A percentile compares a stretch with the other conserved stretches of the same genome.
Evolutionary conservation across 2,113 vertebrate species (phyloP).

Genomic region (Corapipo altera): DNA sequence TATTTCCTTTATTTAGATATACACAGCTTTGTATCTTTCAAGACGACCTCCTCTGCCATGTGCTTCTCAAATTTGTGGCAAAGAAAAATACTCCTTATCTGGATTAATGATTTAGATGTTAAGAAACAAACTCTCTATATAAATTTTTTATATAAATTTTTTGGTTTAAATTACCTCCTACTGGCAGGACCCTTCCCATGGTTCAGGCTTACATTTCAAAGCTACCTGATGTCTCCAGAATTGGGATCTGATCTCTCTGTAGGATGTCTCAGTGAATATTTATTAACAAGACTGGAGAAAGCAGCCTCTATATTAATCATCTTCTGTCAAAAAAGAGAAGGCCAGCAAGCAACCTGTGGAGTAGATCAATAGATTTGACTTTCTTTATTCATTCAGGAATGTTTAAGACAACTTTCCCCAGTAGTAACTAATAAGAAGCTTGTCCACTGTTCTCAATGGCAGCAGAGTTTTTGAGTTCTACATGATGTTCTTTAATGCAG

Average conservation of each 20-base stretch:
- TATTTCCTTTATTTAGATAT: neutral
- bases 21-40: neutral
- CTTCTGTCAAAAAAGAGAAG: slow-evolving; percentile 31
- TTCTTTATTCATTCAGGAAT: slow-evolving; percentile 45
- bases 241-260: slow-evolving; percentile 1
- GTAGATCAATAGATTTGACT: slow-evolving; percentile 28
- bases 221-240: slow-evolving; percentile 11
- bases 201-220: neutral
- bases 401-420: slow-evolving; percentile 39
- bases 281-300: slow-evolving; percentile 40
- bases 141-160: neutral
- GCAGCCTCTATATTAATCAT: slow-evolving; percentile 31
- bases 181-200: neutral
- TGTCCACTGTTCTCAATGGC: neutral
- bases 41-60: neutral
- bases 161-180: neutral
- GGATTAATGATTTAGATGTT: neutral
- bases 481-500: neutral
- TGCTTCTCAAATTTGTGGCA: neutral
- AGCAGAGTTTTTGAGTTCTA: neutral
- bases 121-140: neutral
- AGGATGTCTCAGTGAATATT: slow-evolving; percentile 30
- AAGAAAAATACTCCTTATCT: neutral
- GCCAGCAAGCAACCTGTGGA: slow-evolving; percentile 6
- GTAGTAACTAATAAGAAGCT: neutral